phyloP scores from a whole-genome alignment of 2,797 vertebrate genomes.

The Sus cebifrons region DNA sequence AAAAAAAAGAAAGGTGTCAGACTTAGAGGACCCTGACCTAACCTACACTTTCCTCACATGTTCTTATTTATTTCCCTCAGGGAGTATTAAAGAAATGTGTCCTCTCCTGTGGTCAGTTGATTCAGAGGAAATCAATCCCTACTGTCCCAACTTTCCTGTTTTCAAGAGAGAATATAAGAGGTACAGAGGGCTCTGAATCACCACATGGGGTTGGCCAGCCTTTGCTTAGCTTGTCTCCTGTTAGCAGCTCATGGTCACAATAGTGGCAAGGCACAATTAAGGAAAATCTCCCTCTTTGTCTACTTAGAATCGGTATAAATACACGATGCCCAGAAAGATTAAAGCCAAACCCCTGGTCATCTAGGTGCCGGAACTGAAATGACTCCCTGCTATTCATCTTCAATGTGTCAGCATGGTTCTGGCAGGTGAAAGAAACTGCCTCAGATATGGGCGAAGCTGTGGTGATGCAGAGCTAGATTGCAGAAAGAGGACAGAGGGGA shows the following conservation, averaged over 20 bases:
- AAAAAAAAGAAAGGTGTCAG: background rate
- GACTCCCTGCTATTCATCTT: background rate
- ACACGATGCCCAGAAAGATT: background rate
- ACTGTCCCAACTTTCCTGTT: background rate
- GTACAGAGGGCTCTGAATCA: background rate
- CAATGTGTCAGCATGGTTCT: background rate
- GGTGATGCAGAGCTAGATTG: background rate
- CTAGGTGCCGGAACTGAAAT: slow-evolving; percentile 42
- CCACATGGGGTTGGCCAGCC: background rate
- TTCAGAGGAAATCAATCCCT: slow-evolving; percentile 46
- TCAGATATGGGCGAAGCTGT: background rate
- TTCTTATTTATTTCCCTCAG: slow-evolving; percentile 14
- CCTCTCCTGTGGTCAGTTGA: background rate
- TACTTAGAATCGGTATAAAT: slow-evolving; percentile 44
- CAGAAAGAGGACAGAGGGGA: slow-evolving; percentile 25
- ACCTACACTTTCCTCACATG: background rate
- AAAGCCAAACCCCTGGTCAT: slow-evolving; percentile 42
- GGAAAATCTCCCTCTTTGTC: slow-evolving; percentile 47
- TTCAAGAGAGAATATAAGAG: background rate
- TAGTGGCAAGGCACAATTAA: background rate
- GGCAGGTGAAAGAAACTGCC: background rate
- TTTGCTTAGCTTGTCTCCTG: slow-evolving; percentile 44
- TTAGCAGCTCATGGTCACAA: slow-evolving; percentile 13
- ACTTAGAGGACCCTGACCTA: background rate
- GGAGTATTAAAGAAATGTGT: background rate